A percentile compares a stretch with the other conserved stretches of the same genome.
These are phyloP conservation scores for Tipula helvola DNA, from an alignment of 2,888 invertebrate genomes.

Conservation along the genomic window DNA sequence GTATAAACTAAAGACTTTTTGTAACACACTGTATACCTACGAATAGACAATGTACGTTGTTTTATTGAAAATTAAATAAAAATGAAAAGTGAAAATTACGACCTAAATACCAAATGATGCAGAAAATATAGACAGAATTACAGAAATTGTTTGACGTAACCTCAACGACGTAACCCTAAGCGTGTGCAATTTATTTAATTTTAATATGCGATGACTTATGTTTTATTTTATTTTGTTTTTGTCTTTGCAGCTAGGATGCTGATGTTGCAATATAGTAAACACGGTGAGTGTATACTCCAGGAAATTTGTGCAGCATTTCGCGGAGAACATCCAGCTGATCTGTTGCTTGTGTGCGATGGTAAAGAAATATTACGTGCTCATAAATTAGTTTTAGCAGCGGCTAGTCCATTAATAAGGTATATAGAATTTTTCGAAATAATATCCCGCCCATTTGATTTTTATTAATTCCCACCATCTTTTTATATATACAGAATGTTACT, in stretches of 20 bases:
- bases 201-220: neutral
- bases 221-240: slow-evolving; percentile 16
- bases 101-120: slow-evolving; percentile 9
- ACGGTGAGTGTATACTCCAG: slow-evolving; percentile 83
- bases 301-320: slow-evolving; percentile 81
- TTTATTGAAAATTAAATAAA: neutral
- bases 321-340: slow-evolving; percentile 75
- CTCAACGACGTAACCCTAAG: neutral
- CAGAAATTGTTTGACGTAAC: neutral
- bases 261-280: slow-evolving; percentile 87
- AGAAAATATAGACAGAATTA: neutral
- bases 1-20: neutral
- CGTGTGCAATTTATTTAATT: neutral
- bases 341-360: slow-evolving; percentile 76
- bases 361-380: slow-evolving; percentile 70
- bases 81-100: slow-evolving; percentile 9
- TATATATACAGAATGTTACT: slow-evolving; percentile 45
- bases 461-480: slow-evolving; percentile 34
- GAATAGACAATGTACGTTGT: neutral
- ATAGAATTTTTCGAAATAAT: neutral
- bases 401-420: slow-evolving; percentile 70
- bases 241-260: slow-evolving; percentile 48
- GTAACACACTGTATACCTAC: neutral
- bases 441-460: slow-evolving; percentile 23
- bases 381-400: slow-evolving; percentile 74